Evolutionary conservation across 2,797 vertebrate genomes (phyloP).

Genomic region (Sternotherus odoratus): DNA sequence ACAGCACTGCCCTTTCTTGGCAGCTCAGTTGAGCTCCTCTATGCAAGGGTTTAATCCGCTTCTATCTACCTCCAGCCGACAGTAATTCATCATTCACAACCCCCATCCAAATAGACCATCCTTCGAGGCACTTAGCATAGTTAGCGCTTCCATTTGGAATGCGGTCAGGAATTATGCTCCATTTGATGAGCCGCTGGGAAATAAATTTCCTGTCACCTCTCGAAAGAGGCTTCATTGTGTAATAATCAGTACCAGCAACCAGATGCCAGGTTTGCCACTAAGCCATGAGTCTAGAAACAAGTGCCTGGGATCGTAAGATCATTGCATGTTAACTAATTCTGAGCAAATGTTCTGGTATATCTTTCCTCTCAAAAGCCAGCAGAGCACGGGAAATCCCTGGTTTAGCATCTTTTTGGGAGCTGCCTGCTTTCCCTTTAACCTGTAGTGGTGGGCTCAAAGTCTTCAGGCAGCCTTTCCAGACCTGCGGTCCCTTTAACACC

Average conservation of each 20-base stretch:
- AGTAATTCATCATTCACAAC: background rate
- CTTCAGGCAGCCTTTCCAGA: background rate
- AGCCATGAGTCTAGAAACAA: background rate
- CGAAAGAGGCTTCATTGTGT: background rate
- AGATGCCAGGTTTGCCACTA: background rate
- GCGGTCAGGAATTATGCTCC: slow-evolving; percentile 37
- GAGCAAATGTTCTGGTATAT: background rate
- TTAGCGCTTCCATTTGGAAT: slow-evolving; percentile 31
- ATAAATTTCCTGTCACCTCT: slow-evolving; percentile 41
- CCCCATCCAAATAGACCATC: background rate
- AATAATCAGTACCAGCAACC: background rate
- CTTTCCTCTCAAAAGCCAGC: background rate
- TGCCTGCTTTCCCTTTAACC: background rate
- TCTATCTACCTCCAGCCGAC: background rate
- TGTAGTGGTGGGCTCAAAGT: fast-evolving
- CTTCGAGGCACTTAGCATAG: background rate
- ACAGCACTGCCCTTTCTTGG: background rate
- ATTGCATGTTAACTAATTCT: background rate
- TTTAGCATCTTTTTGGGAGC: background rate
- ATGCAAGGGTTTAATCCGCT: background rate
- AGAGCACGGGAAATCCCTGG: background rate
- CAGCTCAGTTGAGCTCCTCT: background rate
- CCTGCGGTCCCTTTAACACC: background rate
- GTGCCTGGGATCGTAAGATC: background rate
- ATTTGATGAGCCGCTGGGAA: slow-evolving; percentile 45